A percentile compares a stretch with the other conserved stretches of the same genome.
These are phyloP conservation scores for Ptilorrhoa leucosticta DNA, from an alignment of 2,113 vertebrate species.

Conservation along the genomic window DNA sequence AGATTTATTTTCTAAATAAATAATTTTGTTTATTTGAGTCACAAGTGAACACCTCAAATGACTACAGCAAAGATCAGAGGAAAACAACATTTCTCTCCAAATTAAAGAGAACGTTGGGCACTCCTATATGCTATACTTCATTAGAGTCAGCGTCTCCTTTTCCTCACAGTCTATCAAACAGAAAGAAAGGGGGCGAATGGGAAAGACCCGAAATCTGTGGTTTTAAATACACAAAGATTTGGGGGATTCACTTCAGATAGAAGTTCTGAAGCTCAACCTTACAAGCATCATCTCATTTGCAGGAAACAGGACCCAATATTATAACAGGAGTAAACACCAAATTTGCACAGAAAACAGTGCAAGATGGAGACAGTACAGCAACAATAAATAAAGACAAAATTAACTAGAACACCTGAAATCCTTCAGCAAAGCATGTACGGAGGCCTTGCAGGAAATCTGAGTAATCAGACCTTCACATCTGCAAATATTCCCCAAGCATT, in stretches of 20 bases:
- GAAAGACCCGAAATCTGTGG: background rate
- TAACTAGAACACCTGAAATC: background rate
- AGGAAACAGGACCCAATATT: background rate
- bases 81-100: background rate
- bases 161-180: background rate
- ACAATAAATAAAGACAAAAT: background rate
- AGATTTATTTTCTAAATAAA: background rate
- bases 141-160: background rate
- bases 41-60: background rate
- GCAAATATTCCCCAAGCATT: background rate
- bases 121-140: background rate
- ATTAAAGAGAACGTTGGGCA: background rate
- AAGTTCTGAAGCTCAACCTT: background rate
- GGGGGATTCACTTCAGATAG: background rate
- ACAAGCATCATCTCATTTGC: background rate
- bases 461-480: background rate
- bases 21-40: background rate
- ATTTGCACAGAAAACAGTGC: background rate
- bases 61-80: background rate
- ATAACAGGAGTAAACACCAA: background rate
- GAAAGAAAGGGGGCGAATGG: rapidly evolving
- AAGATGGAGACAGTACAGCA: background rate
- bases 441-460: background rate
- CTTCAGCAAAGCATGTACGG: background rate
- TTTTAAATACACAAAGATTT: background rate